These are phyloP conservation scores for Macrotrachela quadricornifera DNA, from an alignment of 1,140 invertebrate genomes.

Conservation along the genomic window DNA sequence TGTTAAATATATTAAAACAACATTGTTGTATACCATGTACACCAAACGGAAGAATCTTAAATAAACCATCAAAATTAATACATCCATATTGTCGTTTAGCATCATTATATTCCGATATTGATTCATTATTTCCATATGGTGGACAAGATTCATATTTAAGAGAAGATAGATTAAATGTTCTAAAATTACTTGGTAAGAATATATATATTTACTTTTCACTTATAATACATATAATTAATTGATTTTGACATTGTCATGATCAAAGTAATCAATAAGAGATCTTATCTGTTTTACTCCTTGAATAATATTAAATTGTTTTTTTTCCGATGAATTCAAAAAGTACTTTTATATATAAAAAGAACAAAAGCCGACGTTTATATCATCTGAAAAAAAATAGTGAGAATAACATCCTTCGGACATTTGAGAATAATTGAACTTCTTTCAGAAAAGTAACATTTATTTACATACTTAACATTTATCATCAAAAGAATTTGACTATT, in stretches of 20 bases:
- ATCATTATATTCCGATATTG: background rate
- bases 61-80: constrained; percentile 5
- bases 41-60: constrained; percentile 1
- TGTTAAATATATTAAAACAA: constrained; percentile 7
- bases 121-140: constrained; percentile 7
- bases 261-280: too few species aligned
- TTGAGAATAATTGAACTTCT: background rate
- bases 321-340: too few species aligned
- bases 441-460: background rate
- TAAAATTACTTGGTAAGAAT: constrained; percentile 2
- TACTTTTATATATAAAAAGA: too few species aligned
- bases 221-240: too few species aligned
- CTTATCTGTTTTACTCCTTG: background rate
- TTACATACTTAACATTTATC: background rate
- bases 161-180: constrained; percentile 2
- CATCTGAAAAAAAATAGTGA: too few species aligned
- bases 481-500: background rate
- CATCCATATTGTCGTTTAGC: constrained; percentile 6
- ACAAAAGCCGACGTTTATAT: too few species aligned
- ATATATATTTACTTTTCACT: too few species aligned
- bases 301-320: too few species aligned
- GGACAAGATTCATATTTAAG: background rate
- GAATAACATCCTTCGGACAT: too few species aligned
- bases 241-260: too few species aligned
- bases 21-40: constrained; percentile 7